A percentile compares a stretch with the other conserved stretches of the same genome.
phyloP scores from a whole-genome alignment of 2,113 vertebrate genomes.

The Tragelaphus imberbis region DNA sequence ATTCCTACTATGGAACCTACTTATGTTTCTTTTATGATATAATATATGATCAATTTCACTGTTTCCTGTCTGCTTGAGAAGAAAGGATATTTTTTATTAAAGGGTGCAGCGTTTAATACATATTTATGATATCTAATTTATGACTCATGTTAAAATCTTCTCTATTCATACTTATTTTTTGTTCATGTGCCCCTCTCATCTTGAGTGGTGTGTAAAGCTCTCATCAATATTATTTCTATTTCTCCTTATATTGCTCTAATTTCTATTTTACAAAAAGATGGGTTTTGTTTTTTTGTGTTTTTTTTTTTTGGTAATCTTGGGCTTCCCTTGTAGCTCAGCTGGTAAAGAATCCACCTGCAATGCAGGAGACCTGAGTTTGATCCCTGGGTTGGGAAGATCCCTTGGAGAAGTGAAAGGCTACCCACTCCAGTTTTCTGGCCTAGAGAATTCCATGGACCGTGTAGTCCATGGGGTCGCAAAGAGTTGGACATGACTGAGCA shows the following conservation, averaged over 20 bases:
- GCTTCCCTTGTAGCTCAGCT: background rate
- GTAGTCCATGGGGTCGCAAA: background rate
- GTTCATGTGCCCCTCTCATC: background rate
- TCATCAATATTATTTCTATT: background rate
- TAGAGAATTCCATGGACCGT: background rate
- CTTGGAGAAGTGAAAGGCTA: background rate
- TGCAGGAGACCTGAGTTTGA: background rate
- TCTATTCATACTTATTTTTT: background rate
- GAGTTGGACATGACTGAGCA: fast-evolving
- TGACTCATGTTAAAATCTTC: background rate
- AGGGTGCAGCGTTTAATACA: background rate
- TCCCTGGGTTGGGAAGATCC: background rate
- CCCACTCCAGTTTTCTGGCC: background rate
- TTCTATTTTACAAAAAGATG: background rate
- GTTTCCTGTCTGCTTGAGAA: background rate
- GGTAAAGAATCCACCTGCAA: background rate
- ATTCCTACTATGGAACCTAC: background rate
- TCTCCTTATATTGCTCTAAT: background rate
- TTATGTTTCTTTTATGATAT: background rate
- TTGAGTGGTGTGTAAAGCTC: background rate
- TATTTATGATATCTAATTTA: background rate
- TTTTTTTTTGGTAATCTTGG: background rate
- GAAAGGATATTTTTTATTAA: background rate
- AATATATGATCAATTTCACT: background rate
- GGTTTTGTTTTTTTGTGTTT: background rate